These are phyloP conservation scores for Selenia dentaria DNA, from an alignment of 2,888 invertebrate genomes.

Conservation along the genomic window DNA sequence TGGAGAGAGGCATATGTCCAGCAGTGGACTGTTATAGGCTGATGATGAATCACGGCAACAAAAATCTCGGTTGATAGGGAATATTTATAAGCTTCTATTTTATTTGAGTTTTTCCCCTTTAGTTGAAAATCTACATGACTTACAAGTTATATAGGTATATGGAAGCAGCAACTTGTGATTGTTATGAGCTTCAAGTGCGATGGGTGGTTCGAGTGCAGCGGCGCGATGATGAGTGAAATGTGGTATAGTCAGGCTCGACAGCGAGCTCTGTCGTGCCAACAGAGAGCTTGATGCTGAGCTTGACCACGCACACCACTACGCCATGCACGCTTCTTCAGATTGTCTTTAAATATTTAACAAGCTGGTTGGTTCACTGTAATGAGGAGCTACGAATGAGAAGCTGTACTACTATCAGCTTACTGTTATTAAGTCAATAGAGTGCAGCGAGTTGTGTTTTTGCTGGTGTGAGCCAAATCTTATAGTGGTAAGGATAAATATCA, in stretches of 20 bases:
- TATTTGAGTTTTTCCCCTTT: no score
- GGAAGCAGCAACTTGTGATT: constrained; percentile 12
- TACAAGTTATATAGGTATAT: constrained; percentile 3
- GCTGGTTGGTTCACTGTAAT: constrained; percentile 8
- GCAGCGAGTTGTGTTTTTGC: no score
- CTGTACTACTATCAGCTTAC: not conserved
- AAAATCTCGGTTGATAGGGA: no score
- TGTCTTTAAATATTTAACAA: constrained; percentile 2
- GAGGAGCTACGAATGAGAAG: constrained; percentile 2
- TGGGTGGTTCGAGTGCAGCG: constrained; percentile 13
- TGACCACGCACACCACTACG: constrained; percentile 22
- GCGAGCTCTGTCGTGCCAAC: constrained; percentile 19
- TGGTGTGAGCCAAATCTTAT: no score
- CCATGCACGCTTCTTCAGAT: constrained; percentile 2
- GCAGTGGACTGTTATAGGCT: no score
- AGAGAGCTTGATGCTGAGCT: constrained; percentile 25
- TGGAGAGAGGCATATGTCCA: no score
- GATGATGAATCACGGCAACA: no score
- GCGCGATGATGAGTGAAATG: constrained; percentile 17
- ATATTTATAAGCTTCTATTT: no score
- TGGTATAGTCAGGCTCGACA: constrained; percentile 20
- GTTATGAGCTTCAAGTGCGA: constrained; percentile 13
- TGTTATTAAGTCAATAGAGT: no score
- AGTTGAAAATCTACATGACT: not conserved
- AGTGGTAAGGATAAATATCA: no score